Base-by-base conservation (phyloP, 2,797 vertebrate genomes). In the Characodon lateralis region DNA sequence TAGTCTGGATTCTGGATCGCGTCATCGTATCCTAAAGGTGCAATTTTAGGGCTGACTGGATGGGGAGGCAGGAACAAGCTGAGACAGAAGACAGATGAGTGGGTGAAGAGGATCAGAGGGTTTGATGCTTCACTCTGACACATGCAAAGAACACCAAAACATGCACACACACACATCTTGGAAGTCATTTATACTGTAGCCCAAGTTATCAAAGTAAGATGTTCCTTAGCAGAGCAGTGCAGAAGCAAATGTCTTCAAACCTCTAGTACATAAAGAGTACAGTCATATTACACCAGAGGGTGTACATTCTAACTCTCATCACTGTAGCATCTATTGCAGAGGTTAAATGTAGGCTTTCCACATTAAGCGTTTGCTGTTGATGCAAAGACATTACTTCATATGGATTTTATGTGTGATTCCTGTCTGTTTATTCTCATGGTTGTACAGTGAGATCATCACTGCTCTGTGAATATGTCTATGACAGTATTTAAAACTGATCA, bases 351-450 rank as follows among this genome's bases (percentile, higher is more conserved):
- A 87, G 43, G 75, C 79, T 78, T 88, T 76, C 14, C 84, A 91
- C 88, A 88, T 83, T 86, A 83, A 89, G n/a, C 80, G 71, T 86
- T 84, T 89, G 88, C 90, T 81, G 50, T 88, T 73, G 71, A 85
- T 80, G 75, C 26, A 16, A 59, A 92, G 90, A 88, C 84, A 66
- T 89, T 88, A 89, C 82, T 89, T 74, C 74, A 63, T 82, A 78
- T 88, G 73, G 59, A 61, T 61, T 61, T 31, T 61, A 31, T 89
- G 85, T 84, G 86, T 93, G 79, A 89, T 73, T 85, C 80, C 59
- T 61, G 26, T 22, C 10, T 35, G 14, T 51, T 16, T 71, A 5
- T 31, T 28, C 58, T 61, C 58, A 16, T 61, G 5, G 26, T 51
- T 71, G 48, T 16, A n/a, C 48, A 18, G 43, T 14, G 8, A 70